A percentile compares a stretch with the other conserved stretches of the same genome.
phyloP scores from a whole-genome alignment of 2,888 invertebrate species.

The Drosophila nigritarsus region DNA sequence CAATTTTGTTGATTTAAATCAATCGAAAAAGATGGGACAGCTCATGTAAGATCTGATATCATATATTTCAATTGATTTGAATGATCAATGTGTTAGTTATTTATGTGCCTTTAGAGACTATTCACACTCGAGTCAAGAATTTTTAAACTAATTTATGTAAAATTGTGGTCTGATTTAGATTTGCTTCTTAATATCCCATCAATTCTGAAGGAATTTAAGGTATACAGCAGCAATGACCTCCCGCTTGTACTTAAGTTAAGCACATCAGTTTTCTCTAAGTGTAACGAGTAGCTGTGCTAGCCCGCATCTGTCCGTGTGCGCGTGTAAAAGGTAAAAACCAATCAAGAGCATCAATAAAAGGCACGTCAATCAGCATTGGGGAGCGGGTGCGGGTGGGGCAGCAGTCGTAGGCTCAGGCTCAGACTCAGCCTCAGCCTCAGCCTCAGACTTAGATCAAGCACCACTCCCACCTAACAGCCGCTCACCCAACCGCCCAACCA shows the following conservation, averaged over 20 bases:
- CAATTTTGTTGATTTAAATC: background rate
- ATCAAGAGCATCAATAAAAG: slow-evolving; percentile 85
- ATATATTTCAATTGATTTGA: background rate
- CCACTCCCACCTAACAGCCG: background rate
- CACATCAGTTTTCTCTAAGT: background rate
- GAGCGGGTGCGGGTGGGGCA: slow-evolving; percentile 30
- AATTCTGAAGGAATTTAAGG: background rate
- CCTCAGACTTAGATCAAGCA: slow-evolving; percentile 11
- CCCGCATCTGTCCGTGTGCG: slow-evolving; percentile 56
- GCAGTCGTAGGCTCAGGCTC: slow-evolving; percentile 55
- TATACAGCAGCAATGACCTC: fast-evolving
- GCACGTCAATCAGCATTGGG: slow-evolving; percentile 83
- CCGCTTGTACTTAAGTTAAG: background rate
- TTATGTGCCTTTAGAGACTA: too few relatives aligned
- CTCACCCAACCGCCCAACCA: background rate
- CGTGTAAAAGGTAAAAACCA: slow-evolving; percentile 83
- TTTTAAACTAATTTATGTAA: background rate
- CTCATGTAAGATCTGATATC: background rate
- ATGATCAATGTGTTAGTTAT: background rate
- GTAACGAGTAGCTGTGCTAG: background rate
- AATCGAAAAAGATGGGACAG: background rate
- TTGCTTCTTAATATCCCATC: fast-evolving
- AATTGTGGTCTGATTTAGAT: background rate
- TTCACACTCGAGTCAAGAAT: background rate
- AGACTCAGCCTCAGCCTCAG: slow-evolving; percentile 2